Evolutionary conservation across 2,888 invertebrate genomes (phyloP), one percentile per base, ranked within the genome.

Genomic region (Eupithecia pulchellata): DNA sequence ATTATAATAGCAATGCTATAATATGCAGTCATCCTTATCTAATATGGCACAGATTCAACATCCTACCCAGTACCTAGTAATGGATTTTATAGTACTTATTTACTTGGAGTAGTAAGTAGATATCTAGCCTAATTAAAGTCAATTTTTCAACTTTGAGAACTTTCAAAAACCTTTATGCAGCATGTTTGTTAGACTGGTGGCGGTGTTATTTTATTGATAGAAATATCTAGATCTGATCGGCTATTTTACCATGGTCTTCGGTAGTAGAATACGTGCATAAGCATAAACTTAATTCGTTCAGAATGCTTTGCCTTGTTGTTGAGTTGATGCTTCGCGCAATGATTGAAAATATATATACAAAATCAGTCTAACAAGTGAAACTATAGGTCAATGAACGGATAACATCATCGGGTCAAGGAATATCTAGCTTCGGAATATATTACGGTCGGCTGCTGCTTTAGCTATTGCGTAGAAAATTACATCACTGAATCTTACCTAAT

Each of bases 401-500:
- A 25, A 62, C 55, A 11, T 70, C 62, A 65, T n/a, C 52, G 61
- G 36, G 55, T 62, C 55, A 66, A 32, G 62, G 39, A 55, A 42
- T 62, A 55, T 32, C 25, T 32, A 64, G 29, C 61, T 57, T 63
- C 63, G 60, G 34, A 36, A 61, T 34, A 20, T 34, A 34, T 61
- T 57, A 57, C 17, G 14, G 29, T 13, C 20, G 25, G 13, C 32
- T 14, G 11, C 20, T 36, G 61, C 30, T 5, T n/a, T 8, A 39
- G 14, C 1, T 52, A 62, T 29, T 62, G 39, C 30, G 25, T 65
- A 42, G 25, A 29, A 63, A 61, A 36, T 42, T 25, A 66, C 34
- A 52, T 42, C 47, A 52, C 30, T 17, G 60, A 66, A 57, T 68
- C 85, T 71, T 78, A 87, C 86, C 85, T 64, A 87, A 77, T 14